Base-by-base conservation (phyloP, 2,113 vertebrate genomes). In the Melanerpes formicivorus region DNA sequence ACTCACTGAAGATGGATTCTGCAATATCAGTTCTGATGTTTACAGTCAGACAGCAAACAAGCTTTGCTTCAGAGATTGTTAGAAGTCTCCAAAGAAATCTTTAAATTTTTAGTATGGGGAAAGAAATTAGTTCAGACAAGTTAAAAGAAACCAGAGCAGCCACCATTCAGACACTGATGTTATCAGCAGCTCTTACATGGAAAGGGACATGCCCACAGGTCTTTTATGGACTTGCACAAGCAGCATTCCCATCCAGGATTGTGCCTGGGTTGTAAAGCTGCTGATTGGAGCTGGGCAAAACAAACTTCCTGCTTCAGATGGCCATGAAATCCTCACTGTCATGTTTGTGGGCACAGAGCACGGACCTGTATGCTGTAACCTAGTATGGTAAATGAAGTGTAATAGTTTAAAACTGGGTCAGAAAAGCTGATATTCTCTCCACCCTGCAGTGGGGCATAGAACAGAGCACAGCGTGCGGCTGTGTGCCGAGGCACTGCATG, bases 401-500 rank as follows among this genome's bases (percentile, higher is more conserved):
- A 6, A 0, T 4, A 25, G 32, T 6, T 63, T 30, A 29, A 7
- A 66, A 6, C 10, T 9, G 66, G 48, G 37, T 44, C 25, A 15
- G 70, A 29, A 54, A 27, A 11, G 48, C 54, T 8, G 66, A 3
- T 10, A 4, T 5, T 17, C 8, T 9, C 19, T 7, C 17, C 34
- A 17, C 4, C 11, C 30, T 13, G n/a, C 75, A 21, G 63, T 2
- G 1, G 59, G 44, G n/a, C 40, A 10, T 40, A 9, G 59, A 13
- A 67, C 50, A 32, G 64, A 18, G 14, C 1, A 3, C 46, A 22
- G 50, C 0, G 25, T 14, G 0, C 3, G 55, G 73, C 72, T 18
- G 0, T 4, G 1, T 13, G 30, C 63, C 3, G 0, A 29, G 26
- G 30, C 56, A 18, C 16, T 8, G 4, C 5, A 1, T 6, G 0